Evolutionary conservation across 2,888 invertebrate genomes (phyloP).

Genomic region (Caenorhabditis wallacei): DNA sequence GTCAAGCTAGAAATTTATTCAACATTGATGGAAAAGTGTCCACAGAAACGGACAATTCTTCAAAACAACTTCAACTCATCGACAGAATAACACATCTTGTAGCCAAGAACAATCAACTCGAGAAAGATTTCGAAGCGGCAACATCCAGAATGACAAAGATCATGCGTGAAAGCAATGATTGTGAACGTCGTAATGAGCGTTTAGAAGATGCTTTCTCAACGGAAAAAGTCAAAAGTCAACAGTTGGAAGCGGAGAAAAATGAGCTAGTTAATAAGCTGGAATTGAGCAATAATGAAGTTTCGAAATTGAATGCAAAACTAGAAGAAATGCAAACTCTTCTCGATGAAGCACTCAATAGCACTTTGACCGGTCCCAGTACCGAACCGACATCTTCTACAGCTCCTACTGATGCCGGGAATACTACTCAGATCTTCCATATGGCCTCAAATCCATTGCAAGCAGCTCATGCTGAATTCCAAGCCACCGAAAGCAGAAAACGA

Average conservation of each 20-base stretch:
- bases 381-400: background rate
- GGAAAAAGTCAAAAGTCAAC: constrained; percentile 31
- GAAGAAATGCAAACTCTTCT: constrained; percentile 11
- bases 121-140: constrained; percentile 62
- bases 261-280: constrained; percentile 28
- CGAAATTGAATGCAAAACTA: constrained; percentile 22
- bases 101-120: constrained; percentile 54
- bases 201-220: constrained; percentile 62
- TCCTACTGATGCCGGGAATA: constrained; percentile 67
- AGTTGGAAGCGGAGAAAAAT: constrained; percentile 26
- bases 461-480: constrained; percentile 61
- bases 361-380: background rate
- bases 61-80: constrained; percentile 44
- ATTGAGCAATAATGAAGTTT: constrained; percentile 1
- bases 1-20: constrained; percentile 49
- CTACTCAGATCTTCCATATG: constrained; percentile 68
- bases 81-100: constrained; percentile 52
- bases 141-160: constrained; percentile 59
- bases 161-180: constrained; percentile 39
- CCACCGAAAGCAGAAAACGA: constrained; percentile 51
- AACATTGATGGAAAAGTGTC: constrained; percentile 39
- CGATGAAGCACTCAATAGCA: constrained; percentile 23
- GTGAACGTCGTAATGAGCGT: constrained; percentile 49
- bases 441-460: constrained; percentile 58
- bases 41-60: constrained; percentile 22